Conservation (phyloP, 2,113 vertebrate genomes). For the Halcyon senegalensis region DNA sequence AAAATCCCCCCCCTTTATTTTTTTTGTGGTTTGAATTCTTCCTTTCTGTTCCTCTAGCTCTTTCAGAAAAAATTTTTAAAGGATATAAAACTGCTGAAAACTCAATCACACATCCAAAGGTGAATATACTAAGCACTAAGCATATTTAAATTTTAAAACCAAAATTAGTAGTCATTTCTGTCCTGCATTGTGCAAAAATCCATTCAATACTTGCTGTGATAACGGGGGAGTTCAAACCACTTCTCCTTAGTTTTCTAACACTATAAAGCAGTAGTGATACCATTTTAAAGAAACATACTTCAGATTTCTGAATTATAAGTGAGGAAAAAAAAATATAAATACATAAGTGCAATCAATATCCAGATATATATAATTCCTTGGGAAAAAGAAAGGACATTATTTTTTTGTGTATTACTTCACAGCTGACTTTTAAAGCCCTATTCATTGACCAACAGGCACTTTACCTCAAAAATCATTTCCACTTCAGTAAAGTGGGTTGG, state of each 20-base stretch:
- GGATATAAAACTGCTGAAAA: background rate
- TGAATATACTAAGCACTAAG: background rate
- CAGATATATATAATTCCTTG: background rate
- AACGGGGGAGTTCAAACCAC: background rate
- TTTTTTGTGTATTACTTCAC: background rate
- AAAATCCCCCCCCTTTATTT: background rate
- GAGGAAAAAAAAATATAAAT: background rate
- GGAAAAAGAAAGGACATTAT: background rate
- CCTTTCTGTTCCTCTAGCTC: background rate
- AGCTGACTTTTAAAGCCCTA: background rate
- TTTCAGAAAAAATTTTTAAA: background rate
- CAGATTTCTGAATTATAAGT: background rate
- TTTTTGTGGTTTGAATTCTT: background rate
- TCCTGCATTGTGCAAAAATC: background rate
- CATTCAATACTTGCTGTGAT: background rate
- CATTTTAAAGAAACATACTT: background rate
- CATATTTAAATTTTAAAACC: background rate
- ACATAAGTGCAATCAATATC: background rate
- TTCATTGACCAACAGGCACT: background rate
- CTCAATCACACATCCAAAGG: background rate
- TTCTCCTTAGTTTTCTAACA: background rate
- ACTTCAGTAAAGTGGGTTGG: background rate
- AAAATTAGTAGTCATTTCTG: background rate
- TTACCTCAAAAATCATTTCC: background rate
- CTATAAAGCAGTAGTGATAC: background rate